Percentiles rank a stretch among this genome's conserved stretches.
phyloP scores from a whole-genome alignment of 2,797 vertebrate genomes.

The Xyrichtys novacula region DNA sequence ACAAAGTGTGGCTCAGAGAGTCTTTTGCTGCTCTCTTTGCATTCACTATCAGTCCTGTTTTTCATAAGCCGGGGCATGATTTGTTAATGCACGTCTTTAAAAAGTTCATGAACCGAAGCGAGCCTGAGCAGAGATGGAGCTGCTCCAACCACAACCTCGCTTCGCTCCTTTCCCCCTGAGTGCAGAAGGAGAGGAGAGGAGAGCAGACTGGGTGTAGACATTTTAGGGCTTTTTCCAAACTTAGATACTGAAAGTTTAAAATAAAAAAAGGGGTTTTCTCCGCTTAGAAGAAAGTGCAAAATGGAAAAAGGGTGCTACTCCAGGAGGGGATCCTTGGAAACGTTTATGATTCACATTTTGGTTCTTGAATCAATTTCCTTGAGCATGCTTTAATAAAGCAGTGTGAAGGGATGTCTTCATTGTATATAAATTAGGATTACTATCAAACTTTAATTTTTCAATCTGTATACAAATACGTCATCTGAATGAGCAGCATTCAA shows the following conservation, averaged over 20 bases:
- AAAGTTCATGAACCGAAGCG: conserved; percentile 56
- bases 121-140: conserved; percentile 46
- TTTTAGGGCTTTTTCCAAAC: conserved; percentile 8
- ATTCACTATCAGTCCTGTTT: conserved; percentile 49
- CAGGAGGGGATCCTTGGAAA: neutral
- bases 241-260: conserved; percentile 12
- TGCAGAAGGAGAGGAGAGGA: conserved; percentile 29
- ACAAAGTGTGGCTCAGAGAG: conserved; percentile 40
- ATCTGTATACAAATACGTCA: too few relatives aligned
- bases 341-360: too few relatives aligned
- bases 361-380: too few relatives aligned
- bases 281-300: neutral
- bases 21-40: conserved; percentile 52
- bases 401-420: neutral
- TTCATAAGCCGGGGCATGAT: conserved; percentile 48
- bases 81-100: conserved; percentile 54
- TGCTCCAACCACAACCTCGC: conserved; percentile 60
- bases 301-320: conserved; percentile 2
- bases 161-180: conserved; percentile 45
- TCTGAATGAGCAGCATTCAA: neutral
- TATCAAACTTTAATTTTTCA: neutral
- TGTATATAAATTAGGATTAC: neutral
- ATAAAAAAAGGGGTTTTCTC: conserved; percentile 7
- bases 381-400: neutral
- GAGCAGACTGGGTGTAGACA: conserved; percentile 23